Percentiles rank a stretch among this genome's conserved stretches.
Conservation (phyloP, 2,113 vertebrate species). For the Sclerurus mexicanus region DNA sequence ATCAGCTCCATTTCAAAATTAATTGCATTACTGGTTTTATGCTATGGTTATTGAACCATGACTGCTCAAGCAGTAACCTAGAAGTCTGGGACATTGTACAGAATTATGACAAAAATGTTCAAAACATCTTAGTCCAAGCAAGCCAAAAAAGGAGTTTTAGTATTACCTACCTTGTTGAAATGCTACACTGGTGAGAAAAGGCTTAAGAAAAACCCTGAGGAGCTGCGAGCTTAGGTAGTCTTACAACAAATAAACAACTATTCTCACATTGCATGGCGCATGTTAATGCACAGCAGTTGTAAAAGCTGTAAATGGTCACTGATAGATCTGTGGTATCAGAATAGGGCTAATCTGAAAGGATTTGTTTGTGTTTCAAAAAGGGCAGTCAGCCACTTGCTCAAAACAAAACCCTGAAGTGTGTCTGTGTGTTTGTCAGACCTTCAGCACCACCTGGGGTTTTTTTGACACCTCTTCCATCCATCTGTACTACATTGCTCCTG, state of each 20-base stretch:
- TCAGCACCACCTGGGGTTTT: background rate
- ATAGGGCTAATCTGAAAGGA: background rate
- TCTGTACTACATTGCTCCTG: background rate
- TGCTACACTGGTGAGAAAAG: background rate
- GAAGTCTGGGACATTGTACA: background rate
- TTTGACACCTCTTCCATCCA: background rate
- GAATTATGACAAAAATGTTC: background rate
- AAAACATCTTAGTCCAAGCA: background rate
- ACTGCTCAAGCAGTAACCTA: background rate
- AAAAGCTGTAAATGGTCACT: background rate
- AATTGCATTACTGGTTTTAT: background rate
- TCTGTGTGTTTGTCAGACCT: background rate
- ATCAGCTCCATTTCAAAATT: background rate
- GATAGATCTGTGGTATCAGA: background rate
- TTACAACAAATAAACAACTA: background rate
- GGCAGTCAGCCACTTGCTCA: rapidly evolving
- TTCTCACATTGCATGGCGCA: background rate
- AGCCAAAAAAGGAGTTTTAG: background rate
- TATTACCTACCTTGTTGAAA: background rate
- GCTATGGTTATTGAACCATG: background rate
- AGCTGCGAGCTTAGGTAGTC: background rate
- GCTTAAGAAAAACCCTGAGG: background rate
- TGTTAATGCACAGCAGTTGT: background rate
- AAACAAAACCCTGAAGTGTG: background rate
- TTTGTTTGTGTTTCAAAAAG: background rate